These are phyloP conservation scores for Diadumene lineata DNA, from an alignment of 92 coral and sea anemone species.

Conservation along the genomic window DNA sequence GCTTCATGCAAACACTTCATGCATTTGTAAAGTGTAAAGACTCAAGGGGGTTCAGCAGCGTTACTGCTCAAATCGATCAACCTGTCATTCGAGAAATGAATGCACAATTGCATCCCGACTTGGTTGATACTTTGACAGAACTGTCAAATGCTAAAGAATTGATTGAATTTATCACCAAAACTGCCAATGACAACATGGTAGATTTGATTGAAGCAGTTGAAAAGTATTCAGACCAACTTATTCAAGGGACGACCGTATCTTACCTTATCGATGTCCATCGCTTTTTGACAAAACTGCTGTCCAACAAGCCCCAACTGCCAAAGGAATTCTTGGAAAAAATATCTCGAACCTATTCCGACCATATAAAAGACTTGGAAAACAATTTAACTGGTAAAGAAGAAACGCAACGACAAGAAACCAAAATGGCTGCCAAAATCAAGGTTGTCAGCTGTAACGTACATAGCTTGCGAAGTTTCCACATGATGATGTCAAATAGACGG, in stretches of 20 bases:
- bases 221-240: constrained; percentile 88
- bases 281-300: constrained; percentile 62
- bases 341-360: constrained; percentile 25
- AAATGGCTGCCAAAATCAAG: constrained; percentile 81
- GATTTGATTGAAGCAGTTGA: constrained; percentile 92
- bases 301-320: constrained; percentile 31
- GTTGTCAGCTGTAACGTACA: constrained; percentile 72
- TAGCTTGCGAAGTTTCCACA: constrained; percentile 68
- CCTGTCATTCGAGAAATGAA: constrained; percentile 29
- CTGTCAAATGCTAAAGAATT: constrained; percentile 68
- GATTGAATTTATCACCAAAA: constrained; percentile 62
- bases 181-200: constrained; percentile 85
- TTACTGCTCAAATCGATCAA: constrained; percentile 26
- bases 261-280: constrained; percentile 91
- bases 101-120: constrained; percentile 34
- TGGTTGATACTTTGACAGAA: constrained; percentile 53
- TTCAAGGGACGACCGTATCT: constrained; percentile 84
- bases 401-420: background rate
- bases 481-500: constrained; percentile 86
- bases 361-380: background rate
- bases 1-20: constrained; percentile 31
- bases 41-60: constrained; percentile 14
- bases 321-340: constrained; percentile 35
- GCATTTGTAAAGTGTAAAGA: constrained; percentile 9
- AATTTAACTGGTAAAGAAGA: background rate